phyloP scores from a whole-genome alignment of 2,113 vertebrate genomes.

The Suricata suricatta region DNA sequence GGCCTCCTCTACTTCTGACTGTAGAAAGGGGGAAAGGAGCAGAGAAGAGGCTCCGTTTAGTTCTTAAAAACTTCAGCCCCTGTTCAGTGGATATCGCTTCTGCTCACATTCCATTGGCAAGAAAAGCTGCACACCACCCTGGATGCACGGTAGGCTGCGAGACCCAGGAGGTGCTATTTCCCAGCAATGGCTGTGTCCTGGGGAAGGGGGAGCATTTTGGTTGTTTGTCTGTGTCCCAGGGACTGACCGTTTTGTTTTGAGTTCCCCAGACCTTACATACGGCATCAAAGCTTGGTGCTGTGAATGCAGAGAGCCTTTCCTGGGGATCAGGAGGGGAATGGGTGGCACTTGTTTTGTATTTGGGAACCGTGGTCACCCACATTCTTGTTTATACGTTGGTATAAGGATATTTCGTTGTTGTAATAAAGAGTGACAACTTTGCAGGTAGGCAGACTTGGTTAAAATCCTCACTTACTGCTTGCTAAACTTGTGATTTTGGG shows the following conservation, averaged over 20 bases:
- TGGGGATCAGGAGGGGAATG: background rate
- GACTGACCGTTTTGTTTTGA: accelerated
- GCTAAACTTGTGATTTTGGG: background rate
- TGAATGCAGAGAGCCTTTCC: background rate
- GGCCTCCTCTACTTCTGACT: background rate
- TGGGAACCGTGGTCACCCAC: background rate
- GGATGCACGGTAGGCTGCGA: background rate
- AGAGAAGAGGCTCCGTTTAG: background rate
- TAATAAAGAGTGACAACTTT: background rate
- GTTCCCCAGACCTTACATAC: background rate
- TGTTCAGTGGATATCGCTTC: background rate
- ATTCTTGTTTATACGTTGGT: background rate
- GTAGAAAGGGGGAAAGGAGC: background rate
- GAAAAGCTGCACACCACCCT: too few species aligned
- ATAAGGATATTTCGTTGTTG: background rate
- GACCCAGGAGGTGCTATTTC: background rate
- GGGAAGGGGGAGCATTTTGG: background rate
- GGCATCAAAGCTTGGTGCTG: background rate
- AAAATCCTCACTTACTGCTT: background rate
- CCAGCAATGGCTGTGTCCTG: background rate
- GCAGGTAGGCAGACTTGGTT: background rate
- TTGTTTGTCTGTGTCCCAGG: background rate
- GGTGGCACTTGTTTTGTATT: background rate
- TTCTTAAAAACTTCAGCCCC: background rate
- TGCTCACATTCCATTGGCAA: background rate